Percentiles rank a stretch among this genome's conserved stretches.
phyloP scores from a whole-genome alignment of 1,140 invertebrate genomes.

The Saccostrea echinata region DNA sequence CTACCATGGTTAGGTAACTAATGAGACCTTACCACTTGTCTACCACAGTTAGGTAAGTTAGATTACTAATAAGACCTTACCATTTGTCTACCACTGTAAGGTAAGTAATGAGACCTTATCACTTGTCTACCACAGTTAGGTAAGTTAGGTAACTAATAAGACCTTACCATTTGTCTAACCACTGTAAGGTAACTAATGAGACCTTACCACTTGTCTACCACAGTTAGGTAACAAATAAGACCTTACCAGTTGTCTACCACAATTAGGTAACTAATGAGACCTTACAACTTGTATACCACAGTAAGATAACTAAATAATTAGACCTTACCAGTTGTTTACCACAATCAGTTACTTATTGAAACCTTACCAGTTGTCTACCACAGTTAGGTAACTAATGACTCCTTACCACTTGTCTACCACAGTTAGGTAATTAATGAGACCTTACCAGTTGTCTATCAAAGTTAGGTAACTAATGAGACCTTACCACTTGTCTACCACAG shows the following conservation, averaged over 20 bases:
- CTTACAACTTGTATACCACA: no score
- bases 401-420: neutral
- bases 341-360: neutral
- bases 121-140: no score
- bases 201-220: no score
- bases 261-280: no score
- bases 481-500: neutral
- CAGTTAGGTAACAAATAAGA: no score
- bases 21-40: neutral
- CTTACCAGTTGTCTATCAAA: no score
- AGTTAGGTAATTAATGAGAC: neutral
- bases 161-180: no score
- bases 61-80: neutral
- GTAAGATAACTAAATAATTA: neutral
- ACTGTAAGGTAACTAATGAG: no score
- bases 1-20: neutral
- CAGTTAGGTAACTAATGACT: neutral
- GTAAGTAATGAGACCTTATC: no score
- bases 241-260: no score
- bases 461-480: neutral
- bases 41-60: neutral
- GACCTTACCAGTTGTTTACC: neutral
- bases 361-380: no score
- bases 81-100: constrained; percentile 82
- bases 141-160: no score